Evolutionary conservation across 1,140 invertebrate species (phyloP).

Genomic region (Trichonephila clavata): DNA sequence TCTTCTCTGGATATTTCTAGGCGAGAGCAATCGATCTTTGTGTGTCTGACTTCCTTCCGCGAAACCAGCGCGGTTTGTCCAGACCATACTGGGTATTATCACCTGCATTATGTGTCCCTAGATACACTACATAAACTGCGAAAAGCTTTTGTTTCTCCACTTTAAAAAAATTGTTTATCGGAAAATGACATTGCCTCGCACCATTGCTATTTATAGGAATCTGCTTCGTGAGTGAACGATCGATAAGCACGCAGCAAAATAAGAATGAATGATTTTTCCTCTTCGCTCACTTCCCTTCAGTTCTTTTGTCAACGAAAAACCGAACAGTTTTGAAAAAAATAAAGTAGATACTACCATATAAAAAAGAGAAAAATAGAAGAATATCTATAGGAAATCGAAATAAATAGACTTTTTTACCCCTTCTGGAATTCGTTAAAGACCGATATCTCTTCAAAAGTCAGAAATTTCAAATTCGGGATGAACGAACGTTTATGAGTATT

Average conservation of each 20-base stretch:
- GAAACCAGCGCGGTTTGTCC: background rate
- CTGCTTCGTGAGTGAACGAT: background rate
- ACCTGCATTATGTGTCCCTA: background rate
- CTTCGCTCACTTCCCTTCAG: background rate
- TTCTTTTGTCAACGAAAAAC: background rate
- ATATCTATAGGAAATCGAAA: constrained; percentile 22
- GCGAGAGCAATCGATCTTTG: background rate
- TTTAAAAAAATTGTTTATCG: background rate
- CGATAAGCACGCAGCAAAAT: background rate
- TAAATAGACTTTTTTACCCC: background rate
- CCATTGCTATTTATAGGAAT: constrained; percentile 22
- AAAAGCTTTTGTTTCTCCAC: constrained; percentile 12
- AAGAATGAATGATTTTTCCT: constrained; percentile 20
- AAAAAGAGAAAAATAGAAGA: background rate
- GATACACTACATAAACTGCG: background rate
- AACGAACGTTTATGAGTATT: background rate
- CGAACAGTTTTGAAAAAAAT: background rate
- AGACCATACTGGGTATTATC: background rate
- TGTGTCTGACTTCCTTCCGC: constrained; percentile 3
- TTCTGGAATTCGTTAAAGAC: background rate
- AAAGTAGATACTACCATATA: background rate
- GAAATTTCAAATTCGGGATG: background rate
- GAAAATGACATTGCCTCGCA: constrained; percentile 6
- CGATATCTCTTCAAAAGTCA: background rate
- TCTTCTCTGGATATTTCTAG: background rate